phyloP scores from a whole-genome alignment of 2,888 invertebrate species.

The Teinopalpus imperialis region DNA sequence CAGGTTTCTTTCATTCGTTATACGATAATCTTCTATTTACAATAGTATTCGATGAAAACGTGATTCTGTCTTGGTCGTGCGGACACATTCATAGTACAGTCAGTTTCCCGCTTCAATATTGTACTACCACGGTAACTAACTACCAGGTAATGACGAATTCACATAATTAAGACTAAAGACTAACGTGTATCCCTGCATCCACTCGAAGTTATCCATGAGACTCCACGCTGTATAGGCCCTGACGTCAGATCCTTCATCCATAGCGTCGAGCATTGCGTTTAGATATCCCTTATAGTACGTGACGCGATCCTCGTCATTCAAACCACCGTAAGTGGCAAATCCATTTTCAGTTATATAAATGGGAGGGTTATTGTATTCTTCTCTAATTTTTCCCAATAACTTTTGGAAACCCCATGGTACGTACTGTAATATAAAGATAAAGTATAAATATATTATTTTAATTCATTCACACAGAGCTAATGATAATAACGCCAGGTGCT shows the following conservation, averaged over 20 bases:
- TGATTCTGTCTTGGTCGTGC: too few relatives aligned
- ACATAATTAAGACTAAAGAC: too few relatives aligned
- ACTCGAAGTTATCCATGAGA: constrained; percentile 46
- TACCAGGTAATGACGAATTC: too few relatives aligned
- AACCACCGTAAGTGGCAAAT: constrained; percentile 40
- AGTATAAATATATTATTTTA: too few relatives aligned
- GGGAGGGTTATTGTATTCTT: constrained; percentile 33
- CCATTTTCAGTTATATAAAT: constrained; percentile 74
- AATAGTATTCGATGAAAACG: too few relatives aligned
- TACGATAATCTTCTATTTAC: too few relatives aligned
- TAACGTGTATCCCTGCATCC: constrained; percentile 41
- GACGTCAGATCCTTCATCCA: constrained; percentile 40
- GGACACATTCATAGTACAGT: too few relatives aligned
- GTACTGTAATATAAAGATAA: constrained; percentile 46
- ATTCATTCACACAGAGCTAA: too few relatives aligned
- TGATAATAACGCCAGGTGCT: too few relatives aligned
- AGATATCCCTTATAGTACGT: constrained; percentile 49
- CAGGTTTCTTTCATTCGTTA: too few relatives aligned
- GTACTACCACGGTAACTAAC: too few relatives aligned
- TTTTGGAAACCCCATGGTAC: constrained; percentile 81
- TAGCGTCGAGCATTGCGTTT: constrained; percentile 44
- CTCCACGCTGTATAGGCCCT: constrained; percentile 40
- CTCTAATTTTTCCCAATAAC: constrained; percentile 59
- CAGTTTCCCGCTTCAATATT: too few relatives aligned
- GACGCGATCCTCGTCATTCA: constrained; percentile 42